These are phyloP conservation scores for Halcyon leucocephala DNA, from an alignment of 2,797 vertebrate species.

Conservation along the genomic window DNA sequence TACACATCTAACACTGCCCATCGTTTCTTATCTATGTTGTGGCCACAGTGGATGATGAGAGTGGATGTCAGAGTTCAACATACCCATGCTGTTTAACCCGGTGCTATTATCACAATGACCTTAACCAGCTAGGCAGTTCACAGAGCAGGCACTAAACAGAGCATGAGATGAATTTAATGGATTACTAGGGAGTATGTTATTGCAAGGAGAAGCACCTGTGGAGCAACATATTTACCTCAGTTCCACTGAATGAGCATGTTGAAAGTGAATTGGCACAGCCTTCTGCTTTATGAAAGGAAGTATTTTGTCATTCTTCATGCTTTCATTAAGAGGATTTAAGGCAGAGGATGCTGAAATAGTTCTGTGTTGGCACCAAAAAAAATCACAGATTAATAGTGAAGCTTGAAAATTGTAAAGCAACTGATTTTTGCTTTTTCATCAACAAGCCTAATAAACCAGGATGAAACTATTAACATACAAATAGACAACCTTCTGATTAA, in stretches of 20 bases:
- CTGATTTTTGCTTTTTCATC: conserved; percentile 80
- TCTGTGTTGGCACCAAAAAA: conserved; percentile 57
- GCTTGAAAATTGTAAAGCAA: conserved; percentile 72
- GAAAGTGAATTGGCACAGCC: conserved; percentile 48
- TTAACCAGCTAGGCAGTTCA: conserved; percentile 56
- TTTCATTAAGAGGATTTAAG: conserved; percentile 71
- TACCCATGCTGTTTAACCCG: conserved; percentile 47
- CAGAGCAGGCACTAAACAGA: conserved; percentile 48
- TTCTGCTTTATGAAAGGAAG: conserved; percentile 64
- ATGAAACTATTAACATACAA: conserved; percentile 84
- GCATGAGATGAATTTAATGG: conserved; percentile 56
- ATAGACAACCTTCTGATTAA: conserved; percentile 81
- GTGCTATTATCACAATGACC: conserved; percentile 47
- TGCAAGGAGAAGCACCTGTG: conserved; percentile 71
- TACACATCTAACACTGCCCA: neutral
- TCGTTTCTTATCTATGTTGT: neutral
- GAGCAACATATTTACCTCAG: conserved; percentile 61
- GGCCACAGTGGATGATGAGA: neutral
- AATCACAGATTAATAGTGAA: conserved; percentile 72
- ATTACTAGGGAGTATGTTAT: conserved; percentile 59
- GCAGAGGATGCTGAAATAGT: conserved; percentile 70
- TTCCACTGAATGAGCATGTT: conserved; percentile 60
- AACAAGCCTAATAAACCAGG: conserved; percentile 76
- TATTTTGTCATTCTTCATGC: conserved; percentile 63
- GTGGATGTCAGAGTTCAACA: conserved; percentile 17